Percentiles rank a stretch among this genome's conserved stretches.
Evolutionary conservation across 2,113 vertebrate species (phyloP).

Genomic region (Poeciliopsis retropinna): DNA sequence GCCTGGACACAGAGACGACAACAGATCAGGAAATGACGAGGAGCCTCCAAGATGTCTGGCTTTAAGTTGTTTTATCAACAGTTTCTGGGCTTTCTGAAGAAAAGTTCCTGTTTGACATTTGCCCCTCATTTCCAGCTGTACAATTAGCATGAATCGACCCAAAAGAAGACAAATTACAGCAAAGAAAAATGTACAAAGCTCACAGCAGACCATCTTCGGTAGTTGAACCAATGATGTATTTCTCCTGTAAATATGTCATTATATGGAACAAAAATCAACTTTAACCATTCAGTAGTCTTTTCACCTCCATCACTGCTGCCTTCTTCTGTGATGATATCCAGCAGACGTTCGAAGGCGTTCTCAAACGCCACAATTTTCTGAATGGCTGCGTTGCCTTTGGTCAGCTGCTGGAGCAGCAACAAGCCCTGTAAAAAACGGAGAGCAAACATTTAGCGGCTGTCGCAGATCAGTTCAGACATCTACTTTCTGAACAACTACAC

Average conservation of each 20-base stretch:
- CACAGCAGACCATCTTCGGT: conserved; percentile 73
- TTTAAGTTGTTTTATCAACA: background rate
- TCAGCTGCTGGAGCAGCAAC: conserved; percentile 92
- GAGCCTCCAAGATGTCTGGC: background rate
- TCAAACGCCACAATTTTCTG: conserved; percentile 99
- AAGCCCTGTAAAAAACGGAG: conserved; percentile 82
- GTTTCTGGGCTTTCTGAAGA: background rate
- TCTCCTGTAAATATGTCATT: background rate
- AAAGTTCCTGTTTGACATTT: no score
- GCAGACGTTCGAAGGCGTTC: conserved; percentile 95
- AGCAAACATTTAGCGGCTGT: background rate
- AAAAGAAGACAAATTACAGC: conserved; percentile 66
- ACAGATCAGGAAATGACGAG: background rate
- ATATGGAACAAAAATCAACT: background rate
- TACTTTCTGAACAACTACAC: background rate
- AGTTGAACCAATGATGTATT: conserved; percentile 50
- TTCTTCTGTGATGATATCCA: conserved; percentile 97
- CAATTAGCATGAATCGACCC: background rate
- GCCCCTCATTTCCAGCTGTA: no score
- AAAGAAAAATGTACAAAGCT: conserved; percentile 70
- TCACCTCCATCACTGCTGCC: conserved; percentile 97
- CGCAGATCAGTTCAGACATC: background rate
- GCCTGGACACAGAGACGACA: conserved; percentile 72
- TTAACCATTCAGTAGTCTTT: background rate
- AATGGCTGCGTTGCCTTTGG: conserved; percentile 96